A percentile compares a stretch with the other conserved stretches of the same genome.
phyloP scores from a whole-genome alignment of 1,140 invertebrate species.

The Apis laboriosa region DNA sequence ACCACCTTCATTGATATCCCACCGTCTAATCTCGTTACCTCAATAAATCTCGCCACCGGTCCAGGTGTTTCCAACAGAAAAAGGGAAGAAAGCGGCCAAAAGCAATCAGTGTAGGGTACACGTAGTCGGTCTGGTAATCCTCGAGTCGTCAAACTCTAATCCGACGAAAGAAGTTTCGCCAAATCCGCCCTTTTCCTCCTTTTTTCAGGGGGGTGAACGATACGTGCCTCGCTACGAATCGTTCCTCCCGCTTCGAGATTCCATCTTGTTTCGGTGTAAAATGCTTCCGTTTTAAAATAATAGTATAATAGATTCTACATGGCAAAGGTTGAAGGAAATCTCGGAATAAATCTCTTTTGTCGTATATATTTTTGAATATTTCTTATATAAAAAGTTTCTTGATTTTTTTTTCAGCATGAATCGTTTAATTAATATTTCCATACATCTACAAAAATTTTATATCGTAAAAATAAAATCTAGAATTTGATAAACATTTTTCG shows the following conservation, averaged over 20 bases:
- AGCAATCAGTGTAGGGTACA: conserved; percentile 24
- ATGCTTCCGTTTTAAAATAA: not conserved
- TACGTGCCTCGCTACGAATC: not conserved
- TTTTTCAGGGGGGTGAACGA: not conserved
- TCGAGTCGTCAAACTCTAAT: conserved; percentile 42
- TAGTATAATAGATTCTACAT: not conserved
- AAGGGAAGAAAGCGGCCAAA: not conserved
- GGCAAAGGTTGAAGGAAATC: not conserved
- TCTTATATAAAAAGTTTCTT: too few relatives aligned
- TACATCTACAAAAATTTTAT: too few relatives aligned
- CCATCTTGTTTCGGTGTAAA: not conserved
- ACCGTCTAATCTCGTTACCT: not conserved
- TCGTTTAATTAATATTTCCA: too few relatives aligned
- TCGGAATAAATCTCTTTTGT: not conserved
- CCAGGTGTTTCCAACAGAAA: not conserved
- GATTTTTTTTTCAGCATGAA: too few relatives aligned
- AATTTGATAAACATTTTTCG: too few relatives aligned
- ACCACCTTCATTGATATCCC: not conserved
- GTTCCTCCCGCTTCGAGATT: not conserved
- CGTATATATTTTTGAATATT: too few relatives aligned
- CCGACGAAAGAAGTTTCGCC: conserved; percentile 16
- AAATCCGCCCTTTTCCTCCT: not conserved
- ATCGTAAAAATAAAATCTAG: too few relatives aligned
- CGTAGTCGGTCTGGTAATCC: conserved; percentile 21
- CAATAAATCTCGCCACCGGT: conserved; percentile 6